phyloP scores from a whole-genome alignment of 2,797 vertebrate species.

The Gobionotothen gibberifrons region DNA sequence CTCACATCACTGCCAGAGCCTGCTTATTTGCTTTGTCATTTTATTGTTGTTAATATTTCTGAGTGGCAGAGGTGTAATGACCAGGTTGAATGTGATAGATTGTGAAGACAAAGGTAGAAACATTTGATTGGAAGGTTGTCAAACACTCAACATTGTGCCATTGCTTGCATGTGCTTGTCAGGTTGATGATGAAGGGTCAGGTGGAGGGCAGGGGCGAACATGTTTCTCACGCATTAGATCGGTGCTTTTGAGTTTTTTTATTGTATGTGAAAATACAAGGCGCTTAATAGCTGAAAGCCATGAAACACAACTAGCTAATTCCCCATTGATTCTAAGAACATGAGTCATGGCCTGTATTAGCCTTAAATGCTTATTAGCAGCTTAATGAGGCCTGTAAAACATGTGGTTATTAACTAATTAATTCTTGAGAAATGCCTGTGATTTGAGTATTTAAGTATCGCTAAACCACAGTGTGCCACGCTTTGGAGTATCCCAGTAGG shows the following conservation, averaged over 20 bases:
- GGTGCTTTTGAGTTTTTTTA: conserved; percentile 3
- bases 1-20: conserved; percentile 12
- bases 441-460: background rate
- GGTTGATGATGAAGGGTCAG: conserved; percentile 31
- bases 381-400: background rate
- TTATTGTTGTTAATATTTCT: conserved; percentile 37
- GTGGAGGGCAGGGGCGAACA: background rate
- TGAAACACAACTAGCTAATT: background rate
- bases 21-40: conserved; percentile 17
- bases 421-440: background rate
- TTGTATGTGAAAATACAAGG: background rate
- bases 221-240: conserved; percentile 23
- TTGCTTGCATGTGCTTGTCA: conserved; percentile 15
- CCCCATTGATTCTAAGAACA: background rate
- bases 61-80: conserved; percentile 29
- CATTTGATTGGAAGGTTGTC: conserved; percentile 43
- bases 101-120: conserved; percentile 42
- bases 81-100: conserved; percentile 44
- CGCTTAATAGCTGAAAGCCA: background rate
- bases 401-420: background rate
- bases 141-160: conserved; percentile 30
- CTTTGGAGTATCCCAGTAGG: background rate
- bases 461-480: background rate
- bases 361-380: background rate
- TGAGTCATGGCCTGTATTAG: background rate